Percentiles rank a stretch among this genome's conserved stretches.
Conservation (phyloP, 1,140 invertebrate species). For the Drosophila repleta region DNA sequence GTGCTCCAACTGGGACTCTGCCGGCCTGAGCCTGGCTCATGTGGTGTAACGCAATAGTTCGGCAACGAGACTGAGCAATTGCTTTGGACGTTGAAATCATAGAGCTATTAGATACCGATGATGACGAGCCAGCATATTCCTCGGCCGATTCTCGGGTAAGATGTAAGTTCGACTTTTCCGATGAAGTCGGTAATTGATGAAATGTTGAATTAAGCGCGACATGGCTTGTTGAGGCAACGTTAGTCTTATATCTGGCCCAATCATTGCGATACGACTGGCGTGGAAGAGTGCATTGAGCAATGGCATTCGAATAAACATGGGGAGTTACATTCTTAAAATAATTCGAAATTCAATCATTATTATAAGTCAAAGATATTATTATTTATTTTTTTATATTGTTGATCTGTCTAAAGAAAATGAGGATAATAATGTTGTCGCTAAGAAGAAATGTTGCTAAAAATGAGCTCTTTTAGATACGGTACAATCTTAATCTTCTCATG, state of each 20-base stretch:
- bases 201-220: constrained; percentile 65
- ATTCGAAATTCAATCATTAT: background rate
- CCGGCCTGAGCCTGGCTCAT: constrained; percentile 66
- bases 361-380: too few relatives aligned
- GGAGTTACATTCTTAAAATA: constrained; percentile 69
- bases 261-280: constrained; percentile 84
- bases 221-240: constrained; percentile 66
- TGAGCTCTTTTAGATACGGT: too few relatives aligned
- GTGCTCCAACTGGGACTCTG: constrained; percentile 62
- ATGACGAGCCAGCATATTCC: constrained; percentile 52
- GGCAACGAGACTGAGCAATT: constrained; percentile 49
- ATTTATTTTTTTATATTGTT: too few relatives aligned
- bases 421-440: too few relatives aligned
- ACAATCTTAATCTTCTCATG: too few relatives aligned
- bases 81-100: constrained; percentile 60
- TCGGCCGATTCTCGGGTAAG: constrained; percentile 41
- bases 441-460: too few relatives aligned
- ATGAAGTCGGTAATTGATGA: constrained; percentile 84
- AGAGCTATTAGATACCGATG: constrained; percentile 61
- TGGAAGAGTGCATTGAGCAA: constrained; percentile 84
- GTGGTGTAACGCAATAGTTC: constrained; percentile 77
- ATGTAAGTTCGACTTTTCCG: constrained; percentile 64
- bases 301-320: constrained; percentile 74
- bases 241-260: constrained; percentile 83
- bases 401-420: too few relatives aligned